Base-by-base conservation (phyloP, 1,140 invertebrate genomes). In the Bombus waltoni region DNA sequence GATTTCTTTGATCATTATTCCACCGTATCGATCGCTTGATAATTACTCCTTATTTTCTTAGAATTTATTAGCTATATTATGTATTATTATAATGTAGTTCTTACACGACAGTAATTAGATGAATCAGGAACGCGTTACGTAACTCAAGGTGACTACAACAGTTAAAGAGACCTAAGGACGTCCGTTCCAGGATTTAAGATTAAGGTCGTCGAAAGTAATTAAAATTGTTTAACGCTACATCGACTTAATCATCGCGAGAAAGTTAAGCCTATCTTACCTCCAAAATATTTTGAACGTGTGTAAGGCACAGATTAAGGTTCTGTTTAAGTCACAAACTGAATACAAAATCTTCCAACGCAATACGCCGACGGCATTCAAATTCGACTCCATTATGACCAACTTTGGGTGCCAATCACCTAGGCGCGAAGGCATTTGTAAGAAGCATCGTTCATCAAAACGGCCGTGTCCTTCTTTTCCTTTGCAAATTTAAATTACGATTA, bases 311-410 rank as follows among this genome's bases (percentile, higher is more conserved):
- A 76, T 76, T 76, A 40, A 79, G 77, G 62, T 66, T 79, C 22
- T 35, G 65, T 47, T 35, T 42, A 28, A 80, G 65, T n/a, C 77
- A 53, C 77, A 38, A 47, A 68, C 62, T 47, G 77, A 68, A 80
- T 80, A 47, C 35, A 38, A 80, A 80, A 59, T n/a, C 62, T 35
- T 42, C 25, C 42, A 32, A 10, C 25, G 77, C n/a, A 62, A 70
- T 53, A 80, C 77, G 77, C 77, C 18, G n/a, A 22, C 42, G 44
- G 77, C 77, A 80, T 80, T 80, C 35, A 80, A 80, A 80, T 80
- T 68, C 42, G 42, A 80, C 77, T 47, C 65, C 65, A 28, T 80
- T 80, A 80, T 66, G 77, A 70, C 77, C 62, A 80, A 80, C 40
- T 80, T 80, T 70, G 77, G 44, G 32, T 66, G 62, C 62, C 59